Evolutionary conservation across 2,888 invertebrate genomes (phyloP).

Genomic region (Platynereis dumerilii): DNA sequence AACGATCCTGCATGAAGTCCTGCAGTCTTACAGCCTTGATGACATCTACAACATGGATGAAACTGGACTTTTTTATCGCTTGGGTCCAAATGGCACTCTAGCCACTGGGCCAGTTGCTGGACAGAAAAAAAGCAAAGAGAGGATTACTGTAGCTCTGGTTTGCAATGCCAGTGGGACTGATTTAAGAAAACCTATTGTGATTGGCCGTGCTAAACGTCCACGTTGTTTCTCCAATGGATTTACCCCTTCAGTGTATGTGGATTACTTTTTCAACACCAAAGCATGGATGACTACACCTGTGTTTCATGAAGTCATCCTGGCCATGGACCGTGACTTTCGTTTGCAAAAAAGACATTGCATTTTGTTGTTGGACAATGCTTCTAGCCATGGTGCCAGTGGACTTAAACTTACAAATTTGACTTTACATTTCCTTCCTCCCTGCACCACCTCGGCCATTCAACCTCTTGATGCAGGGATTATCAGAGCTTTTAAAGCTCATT

Average conservation of each 20-base stretch:
- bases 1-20: constrained; percentile 2
- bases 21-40: constrained; percentile 26
- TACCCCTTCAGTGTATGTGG: constrained; percentile 23
- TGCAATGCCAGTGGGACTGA: constrained; percentile 28
- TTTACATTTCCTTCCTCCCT: constrained; percentile 35
- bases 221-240: constrained; percentile 27
- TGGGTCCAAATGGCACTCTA: constrained; percentile 30
- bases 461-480: constrained; percentile 40
- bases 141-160: constrained; percentile 29
- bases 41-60: constrained; percentile 37
- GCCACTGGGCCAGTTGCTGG: constrained; percentile 21
- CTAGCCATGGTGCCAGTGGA: constrained; percentile 23
- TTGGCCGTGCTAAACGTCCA: constrained; percentile 11
- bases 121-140: constrained; percentile 26
- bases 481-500: constrained; percentile 27
- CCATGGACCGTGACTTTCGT: constrained; percentile 25
- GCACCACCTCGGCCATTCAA: constrained; percentile 37
- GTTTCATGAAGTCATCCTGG: constrained; percentile 31
- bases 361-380: constrained; percentile 34
- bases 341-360: constrained; percentile 21
- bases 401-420: constrained; percentile 26
- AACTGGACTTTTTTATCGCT: constrained; percentile 32
- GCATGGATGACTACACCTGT: constrained; percentile 38
- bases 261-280: constrained; percentile 30
- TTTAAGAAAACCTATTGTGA: constrained; percentile 35